A percentile compares a stretch with the other conserved stretches of the same genome.
These are phyloP conservation scores for Aldabrachelys gigantea DNA, from an alignment of 2,113 vertebrate genomes.

Conservation along the genomic window DNA sequence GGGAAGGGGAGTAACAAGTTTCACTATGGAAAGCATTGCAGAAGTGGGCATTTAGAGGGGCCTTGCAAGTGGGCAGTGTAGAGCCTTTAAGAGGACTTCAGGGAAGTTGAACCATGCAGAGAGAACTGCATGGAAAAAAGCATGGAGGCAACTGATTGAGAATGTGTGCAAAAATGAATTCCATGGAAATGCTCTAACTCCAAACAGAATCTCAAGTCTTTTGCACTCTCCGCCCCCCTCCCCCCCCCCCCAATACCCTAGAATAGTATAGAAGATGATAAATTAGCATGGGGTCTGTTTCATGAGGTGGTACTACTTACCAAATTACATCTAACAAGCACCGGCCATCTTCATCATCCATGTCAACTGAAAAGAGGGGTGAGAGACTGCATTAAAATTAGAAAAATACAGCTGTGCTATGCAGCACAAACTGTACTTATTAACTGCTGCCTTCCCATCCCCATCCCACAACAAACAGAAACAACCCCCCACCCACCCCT, in stretches of 20 bases:
- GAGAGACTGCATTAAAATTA: background rate
- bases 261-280: rapidly evolving
- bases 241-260: rapidly evolving
- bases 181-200: background rate
- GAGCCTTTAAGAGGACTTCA: background rate
- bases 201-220: background rate
- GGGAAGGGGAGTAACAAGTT: background rate
- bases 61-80: background rate
- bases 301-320: slow-evolving; percentile 78
- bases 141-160: background rate
- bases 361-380: slow-evolving; percentile 88
- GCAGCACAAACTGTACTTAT: background rate
- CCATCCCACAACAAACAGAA: background rate
- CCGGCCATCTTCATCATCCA: slow-evolving; percentile 99
- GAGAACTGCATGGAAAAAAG: background rate
- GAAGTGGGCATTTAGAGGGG: background rate
- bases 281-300: rapidly evolving
- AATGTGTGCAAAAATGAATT: rapidly evolving
- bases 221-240: background rate
- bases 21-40: background rate
- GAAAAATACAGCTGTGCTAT: background rate
- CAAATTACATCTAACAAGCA: slow-evolving; percentile 99
- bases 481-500: background rate
- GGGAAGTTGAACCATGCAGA: background rate
- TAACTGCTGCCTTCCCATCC: background rate